Evolutionary conservation across 2,888 invertebrate species (phyloP).

Genomic region (Drosophila quinaria): DNA sequence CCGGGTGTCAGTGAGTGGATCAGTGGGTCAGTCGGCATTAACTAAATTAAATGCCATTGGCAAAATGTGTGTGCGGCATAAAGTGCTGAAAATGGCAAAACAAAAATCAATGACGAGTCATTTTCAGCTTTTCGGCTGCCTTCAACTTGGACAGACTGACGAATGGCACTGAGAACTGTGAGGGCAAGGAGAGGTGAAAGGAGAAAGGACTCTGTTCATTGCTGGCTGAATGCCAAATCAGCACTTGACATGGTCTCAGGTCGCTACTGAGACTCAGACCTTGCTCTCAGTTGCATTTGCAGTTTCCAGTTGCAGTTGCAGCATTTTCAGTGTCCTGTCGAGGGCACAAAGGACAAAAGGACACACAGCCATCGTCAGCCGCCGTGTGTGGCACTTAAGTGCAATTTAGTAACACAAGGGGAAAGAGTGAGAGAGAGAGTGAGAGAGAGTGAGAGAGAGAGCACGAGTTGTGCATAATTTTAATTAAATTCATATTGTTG

Average conservation of each 20-base stretch:
- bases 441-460: too few species aligned
- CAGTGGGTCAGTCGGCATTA: constrained; percentile 6
- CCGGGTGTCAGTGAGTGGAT: constrained; percentile 23
- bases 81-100: constrained; percentile 31
- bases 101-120: constrained; percentile 58
- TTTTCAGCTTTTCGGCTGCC: constrained; percentile 38
- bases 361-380: constrained; percentile 43
- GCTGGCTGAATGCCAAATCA: constrained; percentile 70
- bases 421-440: background rate
- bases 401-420: constrained; percentile 5
- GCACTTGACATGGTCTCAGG: constrained; percentile 65
- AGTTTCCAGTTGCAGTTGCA: constrained; percentile 13
- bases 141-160: constrained; percentile 55
- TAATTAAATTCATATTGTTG: constrained; percentile 65
- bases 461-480: constrained; percentile 52
- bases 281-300: constrained; percentile 14
- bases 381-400: constrained; percentile 54
- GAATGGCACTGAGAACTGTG: background rate
- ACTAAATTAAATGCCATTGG: constrained; percentile 5
- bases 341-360: constrained; percentile 24
- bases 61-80: constrained; percentile 20
- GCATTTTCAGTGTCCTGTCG: constrained; percentile 33
- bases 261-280: constrained; percentile 19
- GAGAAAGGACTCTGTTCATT: constrained; percentile 9
- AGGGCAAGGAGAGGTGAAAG: background rate